Conservation (phyloP, 2,797 vertebrate species). For the Cossypha caffra region DNA sequence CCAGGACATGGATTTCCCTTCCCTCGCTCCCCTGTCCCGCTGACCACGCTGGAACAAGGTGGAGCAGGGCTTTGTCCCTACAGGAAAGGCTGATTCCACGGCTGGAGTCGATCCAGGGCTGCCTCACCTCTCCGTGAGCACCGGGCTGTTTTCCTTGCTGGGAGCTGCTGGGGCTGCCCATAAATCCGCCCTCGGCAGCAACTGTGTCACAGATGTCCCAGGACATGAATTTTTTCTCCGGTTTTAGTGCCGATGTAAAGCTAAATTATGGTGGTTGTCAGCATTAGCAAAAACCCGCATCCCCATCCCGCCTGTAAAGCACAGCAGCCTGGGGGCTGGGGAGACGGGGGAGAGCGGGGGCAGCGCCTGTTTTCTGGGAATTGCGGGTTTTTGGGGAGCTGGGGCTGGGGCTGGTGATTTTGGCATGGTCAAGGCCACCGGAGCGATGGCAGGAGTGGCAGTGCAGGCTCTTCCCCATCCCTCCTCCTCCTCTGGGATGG, state of each 20-base stretch:
- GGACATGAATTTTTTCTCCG: background rate
- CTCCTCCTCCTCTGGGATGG: background rate
- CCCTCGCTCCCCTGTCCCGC: accelerated
- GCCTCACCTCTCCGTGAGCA: accelerated
- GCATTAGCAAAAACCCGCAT: background rate
- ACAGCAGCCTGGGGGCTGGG: background rate
- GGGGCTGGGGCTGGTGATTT: background rate
- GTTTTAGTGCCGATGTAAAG: conserved; percentile 28
- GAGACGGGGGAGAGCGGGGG: accelerated
- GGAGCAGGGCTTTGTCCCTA: background rate
- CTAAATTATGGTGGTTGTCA: conserved; percentile 1
- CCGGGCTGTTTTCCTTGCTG: background rate
- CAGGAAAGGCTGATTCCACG: accelerated
- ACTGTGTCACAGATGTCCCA: background rate
- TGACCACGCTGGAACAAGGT: accelerated
- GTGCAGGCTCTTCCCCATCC: accelerated
- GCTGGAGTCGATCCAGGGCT: background rate
- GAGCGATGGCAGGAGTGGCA: accelerated
- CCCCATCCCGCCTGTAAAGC: background rate
- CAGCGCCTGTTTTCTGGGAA: background rate
- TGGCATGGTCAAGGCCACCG: accelerated
- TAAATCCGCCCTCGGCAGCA: background rate
- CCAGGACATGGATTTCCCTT: background rate
- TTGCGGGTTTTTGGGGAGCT: background rate
- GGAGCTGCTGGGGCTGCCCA: background rate